A percentile compares a stretch with the other conserved stretches of the same genome.
Evolutionary conservation across 53 echinoderm and acorn worm species (phyloP).

Genomic region (Stichopus horrens): DNA sequence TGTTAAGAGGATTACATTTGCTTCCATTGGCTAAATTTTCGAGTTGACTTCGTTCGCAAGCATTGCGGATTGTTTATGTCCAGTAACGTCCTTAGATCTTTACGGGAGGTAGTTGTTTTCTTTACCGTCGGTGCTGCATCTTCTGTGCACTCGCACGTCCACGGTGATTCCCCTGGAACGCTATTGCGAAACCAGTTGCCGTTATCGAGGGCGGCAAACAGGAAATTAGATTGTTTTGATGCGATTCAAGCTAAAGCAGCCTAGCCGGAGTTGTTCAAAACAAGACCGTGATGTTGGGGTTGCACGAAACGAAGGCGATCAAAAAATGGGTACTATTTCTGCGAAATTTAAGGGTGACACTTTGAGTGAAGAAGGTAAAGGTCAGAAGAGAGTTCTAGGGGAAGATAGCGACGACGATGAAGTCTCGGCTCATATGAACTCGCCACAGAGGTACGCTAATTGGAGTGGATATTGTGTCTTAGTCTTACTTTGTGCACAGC

Average conservation of each 20-base stretch:
- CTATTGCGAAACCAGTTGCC: not conserved
- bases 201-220: not conserved
- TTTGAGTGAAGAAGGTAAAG: conserved; percentile 2
- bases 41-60: too few species aligned
- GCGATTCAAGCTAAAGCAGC: not conserved
- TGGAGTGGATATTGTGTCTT: too few species aligned
- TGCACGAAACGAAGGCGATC: not conserved
- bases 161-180: too few species aligned
- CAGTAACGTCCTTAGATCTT: too few species aligned
- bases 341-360: not conserved
- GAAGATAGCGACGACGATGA: conserved; percentile 76
- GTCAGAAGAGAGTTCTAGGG: conserved; percentile 59
- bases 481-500: too few species aligned
- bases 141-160: too few species aligned
- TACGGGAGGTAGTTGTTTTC: too few species aligned
- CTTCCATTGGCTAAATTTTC: too few species aligned
- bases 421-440: conserved; percentile 46
- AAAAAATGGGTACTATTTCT: conserved; percentile 25
- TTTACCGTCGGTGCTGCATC: too few species aligned
- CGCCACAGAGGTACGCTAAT: conserved; percentile 58
- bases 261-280: not conserved
- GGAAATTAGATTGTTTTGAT: conserved; percentile 26
- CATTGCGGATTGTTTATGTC: too few species aligned
- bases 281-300: conserved; percentile 12
- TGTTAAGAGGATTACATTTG: too few species aligned